A percentile compares a stretch with the other conserved stretches of the same genome.
Evolutionary conservation across 2,888 invertebrate genomes (phyloP).

Genomic region (Mesorhabditis spiculigera): DNA sequence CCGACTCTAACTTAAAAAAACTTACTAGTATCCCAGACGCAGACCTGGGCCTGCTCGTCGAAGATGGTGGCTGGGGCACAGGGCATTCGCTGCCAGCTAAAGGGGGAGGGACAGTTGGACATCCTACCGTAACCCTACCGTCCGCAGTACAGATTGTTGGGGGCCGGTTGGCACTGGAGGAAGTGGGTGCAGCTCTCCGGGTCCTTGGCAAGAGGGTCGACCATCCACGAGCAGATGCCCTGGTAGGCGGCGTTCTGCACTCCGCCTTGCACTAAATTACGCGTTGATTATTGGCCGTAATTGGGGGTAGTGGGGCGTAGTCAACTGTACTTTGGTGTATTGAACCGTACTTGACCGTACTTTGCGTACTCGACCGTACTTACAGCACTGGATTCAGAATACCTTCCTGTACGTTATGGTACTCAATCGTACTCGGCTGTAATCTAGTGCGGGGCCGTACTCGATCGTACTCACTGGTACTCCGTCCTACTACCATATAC

Average conservation of each 20-base stretch:
- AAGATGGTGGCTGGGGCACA: constrained; percentile 57
- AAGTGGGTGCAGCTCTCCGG: constrained; percentile 47
- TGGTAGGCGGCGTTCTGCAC: constrained; percentile 54
- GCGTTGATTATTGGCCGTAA: not conserved
- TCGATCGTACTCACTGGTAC: no score
- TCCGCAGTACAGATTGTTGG: constrained; percentile 57
- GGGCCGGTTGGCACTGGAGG: constrained; percentile 56
- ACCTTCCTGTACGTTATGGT: no score
- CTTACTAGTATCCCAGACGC: constrained; percentile 44
- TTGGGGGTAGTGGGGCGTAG: not conserved
- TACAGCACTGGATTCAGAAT: no score
- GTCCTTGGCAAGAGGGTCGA: constrained; percentile 55
- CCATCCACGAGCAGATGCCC: constrained; percentile 59
- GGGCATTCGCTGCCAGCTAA: constrained; percentile 53
- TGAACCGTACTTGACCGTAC: not conserved
- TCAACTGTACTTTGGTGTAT: not conserved
- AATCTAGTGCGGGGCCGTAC: no score
- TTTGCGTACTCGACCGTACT: no score
- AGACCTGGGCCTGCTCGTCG: constrained; percentile 50
- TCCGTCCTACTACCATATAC: no score
- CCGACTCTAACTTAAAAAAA: not conserved
- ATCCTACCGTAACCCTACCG: constrained; percentile 21
- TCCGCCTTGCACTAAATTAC: constrained; percentile 49
- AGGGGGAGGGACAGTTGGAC: not conserved
- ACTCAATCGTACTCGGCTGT: no score